Evolutionary conservation across 2,113 vertebrate genomes (phyloP).

Genomic region (Oryzias celebensis): DNA sequence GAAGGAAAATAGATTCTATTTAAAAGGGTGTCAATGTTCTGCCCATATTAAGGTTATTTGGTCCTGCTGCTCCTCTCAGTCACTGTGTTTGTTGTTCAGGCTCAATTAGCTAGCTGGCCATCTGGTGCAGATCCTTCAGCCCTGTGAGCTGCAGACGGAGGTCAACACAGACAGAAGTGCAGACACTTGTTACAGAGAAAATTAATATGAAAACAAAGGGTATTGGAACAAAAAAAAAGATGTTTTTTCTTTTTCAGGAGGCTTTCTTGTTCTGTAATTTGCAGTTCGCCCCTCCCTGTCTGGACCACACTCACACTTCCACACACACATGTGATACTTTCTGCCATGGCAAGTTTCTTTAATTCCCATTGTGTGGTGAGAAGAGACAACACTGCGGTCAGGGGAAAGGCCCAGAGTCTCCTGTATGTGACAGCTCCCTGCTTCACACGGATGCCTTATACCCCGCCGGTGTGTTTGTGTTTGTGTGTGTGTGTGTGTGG

Average conservation of each 20-base stretch:
- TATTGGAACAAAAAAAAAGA: constrained; percentile 1
- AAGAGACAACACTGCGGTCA: constrained; percentile 62
- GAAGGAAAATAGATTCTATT: background rate
- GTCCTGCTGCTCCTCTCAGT: constrained; percentile 11
- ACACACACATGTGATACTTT: constrained; percentile 31
- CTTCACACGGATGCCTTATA: constrained; percentile 57
- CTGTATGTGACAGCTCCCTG: constrained; percentile 66
- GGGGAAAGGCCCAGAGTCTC: constrained; percentile 50
- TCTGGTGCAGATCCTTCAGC: constrained; percentile 51
- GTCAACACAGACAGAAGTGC: constrained; percentile 26
- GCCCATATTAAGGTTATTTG: constrained; percentile 12
- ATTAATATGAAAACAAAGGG: background rate
- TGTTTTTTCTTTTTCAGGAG: constrained; percentile 19
- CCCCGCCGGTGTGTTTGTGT: constrained; percentile 35
- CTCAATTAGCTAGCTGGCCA: constrained; percentile 44
- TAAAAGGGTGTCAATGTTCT: background rate
- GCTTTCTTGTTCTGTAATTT: constrained; percentile 50
- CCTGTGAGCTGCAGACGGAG: constrained; percentile 36
- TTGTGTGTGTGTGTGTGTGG: constrained; percentile 38
- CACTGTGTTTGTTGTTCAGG: constrained; percentile 49
- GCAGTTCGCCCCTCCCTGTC: constrained; percentile 76
- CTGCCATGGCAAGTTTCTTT: constrained; percentile 67
- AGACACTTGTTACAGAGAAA: constrained; percentile 6
- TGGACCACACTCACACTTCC: constrained; percentile 58
- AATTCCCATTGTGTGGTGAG: constrained; percentile 68